Percentiles rank a stretch among this genome's conserved stretches.
Conservation (phyloP, 2,797 vertebrate species). For the Sphenodon punctatus region DNA sequence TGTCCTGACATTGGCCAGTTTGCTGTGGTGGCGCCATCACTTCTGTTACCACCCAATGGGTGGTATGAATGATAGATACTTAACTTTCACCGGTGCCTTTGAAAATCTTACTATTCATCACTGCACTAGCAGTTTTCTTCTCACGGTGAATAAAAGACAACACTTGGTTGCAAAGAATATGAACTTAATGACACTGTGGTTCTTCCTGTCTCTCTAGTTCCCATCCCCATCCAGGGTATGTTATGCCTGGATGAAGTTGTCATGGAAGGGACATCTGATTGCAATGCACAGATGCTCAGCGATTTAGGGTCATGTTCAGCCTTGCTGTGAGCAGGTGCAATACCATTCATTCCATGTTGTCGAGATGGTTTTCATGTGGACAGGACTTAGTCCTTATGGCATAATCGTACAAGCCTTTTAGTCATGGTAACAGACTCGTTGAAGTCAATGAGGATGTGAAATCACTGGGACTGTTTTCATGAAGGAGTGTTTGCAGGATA, state of each 20-base stretch:
- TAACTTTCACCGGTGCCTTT: constrained; percentile 26
- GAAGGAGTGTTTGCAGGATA: neutral
- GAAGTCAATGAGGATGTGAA: neutral
- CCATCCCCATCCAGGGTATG: neutral
- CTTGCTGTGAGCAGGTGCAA: neutral
- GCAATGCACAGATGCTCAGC: neutral
- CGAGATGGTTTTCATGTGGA: neutral
- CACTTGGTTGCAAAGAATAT: neutral
- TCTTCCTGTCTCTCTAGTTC: neutral
- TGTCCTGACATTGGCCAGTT: no score
- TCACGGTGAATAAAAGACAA: no score
- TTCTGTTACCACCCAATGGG: no score
- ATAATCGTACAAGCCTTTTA: neutral
- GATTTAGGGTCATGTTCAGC: neutral
- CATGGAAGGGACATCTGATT: neutral
- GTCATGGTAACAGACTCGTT: neutral
- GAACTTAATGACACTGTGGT: neutral
- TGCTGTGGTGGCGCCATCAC: no score
- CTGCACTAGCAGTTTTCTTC: no score
- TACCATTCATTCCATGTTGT: constrained; percentile 1
- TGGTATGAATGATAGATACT: no score
- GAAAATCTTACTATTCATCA: constrained; percentile 13
- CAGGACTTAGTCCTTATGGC: neutral
- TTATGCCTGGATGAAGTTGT: neutral
- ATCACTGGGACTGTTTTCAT: neutral